Percentiles rank a stretch among this genome's conserved stretches.
Conservation (phyloP, 2,797 vertebrate species). For the Macropus fuliginosus region DNA sequence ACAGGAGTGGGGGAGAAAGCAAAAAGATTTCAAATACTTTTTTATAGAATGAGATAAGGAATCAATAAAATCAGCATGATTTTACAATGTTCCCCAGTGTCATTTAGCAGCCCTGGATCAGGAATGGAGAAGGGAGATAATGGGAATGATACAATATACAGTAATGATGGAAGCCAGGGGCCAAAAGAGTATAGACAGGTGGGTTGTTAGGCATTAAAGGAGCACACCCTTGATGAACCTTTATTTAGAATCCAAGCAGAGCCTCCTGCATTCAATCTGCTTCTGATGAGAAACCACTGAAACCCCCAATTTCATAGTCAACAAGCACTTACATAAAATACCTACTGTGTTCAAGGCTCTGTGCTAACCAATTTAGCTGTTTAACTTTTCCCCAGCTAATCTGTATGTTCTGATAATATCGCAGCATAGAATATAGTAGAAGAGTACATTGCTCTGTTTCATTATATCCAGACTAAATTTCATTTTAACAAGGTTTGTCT, state of each 20-base stretch:
- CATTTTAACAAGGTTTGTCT: background rate
- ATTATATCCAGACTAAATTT: background rate
- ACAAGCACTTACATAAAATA: background rate
- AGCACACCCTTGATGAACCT: background rate
- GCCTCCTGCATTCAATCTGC: background rate
- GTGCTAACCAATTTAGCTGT: background rate
- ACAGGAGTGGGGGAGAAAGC: background rate
- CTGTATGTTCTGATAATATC: background rate
- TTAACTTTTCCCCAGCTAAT: background rate
- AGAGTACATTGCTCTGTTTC: background rate
- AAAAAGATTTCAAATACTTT: background rate
- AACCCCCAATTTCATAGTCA: background rate
- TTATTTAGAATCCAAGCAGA: background rate
- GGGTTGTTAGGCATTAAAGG: background rate
- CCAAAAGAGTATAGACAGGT: background rate
- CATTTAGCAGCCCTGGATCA: background rate
- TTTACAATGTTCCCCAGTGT: background rate
- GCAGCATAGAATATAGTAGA: background rate
- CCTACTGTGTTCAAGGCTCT: background rate
- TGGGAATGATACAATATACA: background rate
- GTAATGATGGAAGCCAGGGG: background rate
- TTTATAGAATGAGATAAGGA: background rate
- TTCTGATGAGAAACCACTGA: background rate
- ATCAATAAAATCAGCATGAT: background rate
- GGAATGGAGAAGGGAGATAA: background rate